Evolutionary conservation across 2,797 vertebrate genomes (phyloP).

Genomic region (Clangula hyemalis): DNA sequence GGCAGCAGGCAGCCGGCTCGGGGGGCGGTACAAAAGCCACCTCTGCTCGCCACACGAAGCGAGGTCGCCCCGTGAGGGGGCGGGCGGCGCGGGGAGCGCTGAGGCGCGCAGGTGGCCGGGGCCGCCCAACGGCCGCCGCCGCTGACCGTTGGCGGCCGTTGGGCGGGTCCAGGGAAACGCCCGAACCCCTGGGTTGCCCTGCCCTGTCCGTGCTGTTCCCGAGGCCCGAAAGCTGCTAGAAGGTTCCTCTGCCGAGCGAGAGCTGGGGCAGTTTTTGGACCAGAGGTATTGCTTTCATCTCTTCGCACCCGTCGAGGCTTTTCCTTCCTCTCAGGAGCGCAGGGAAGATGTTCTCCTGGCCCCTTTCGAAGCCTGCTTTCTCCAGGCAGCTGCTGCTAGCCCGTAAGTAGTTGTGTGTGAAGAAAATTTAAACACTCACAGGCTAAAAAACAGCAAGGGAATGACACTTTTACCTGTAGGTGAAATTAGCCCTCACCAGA

Average conservation of each 20-base stretch:
- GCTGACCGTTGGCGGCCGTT: accelerated
- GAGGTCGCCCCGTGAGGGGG: no score
- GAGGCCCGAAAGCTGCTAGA: no score
- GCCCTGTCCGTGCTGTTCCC: accelerated
- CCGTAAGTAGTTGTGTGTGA: background rate
- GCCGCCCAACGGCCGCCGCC: background rate
- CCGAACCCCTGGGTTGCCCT: background rate
- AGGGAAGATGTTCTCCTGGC: background rate
- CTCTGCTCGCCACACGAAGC: no score
- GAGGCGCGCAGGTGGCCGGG: background rate
- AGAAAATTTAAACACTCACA: background rate
- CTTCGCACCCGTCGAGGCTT: background rate
- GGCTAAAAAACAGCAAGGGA: background rate
- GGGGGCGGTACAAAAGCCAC: no score
- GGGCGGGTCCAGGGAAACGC: accelerated
- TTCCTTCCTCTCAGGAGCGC: accelerated
- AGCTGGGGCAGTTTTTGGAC: background rate
- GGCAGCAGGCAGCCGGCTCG: no score
- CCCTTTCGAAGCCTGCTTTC: background rate
- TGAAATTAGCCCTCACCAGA: no score
- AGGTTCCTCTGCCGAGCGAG: no score
- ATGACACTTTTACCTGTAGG: background rate
- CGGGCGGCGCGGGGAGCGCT: accelerated
- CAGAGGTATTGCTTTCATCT: background rate
- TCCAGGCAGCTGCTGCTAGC: background rate